Evolutionary conservation across 2,888 invertebrate genomes (phyloP).

Genomic region (Microctonus hyperodae): DNA sequence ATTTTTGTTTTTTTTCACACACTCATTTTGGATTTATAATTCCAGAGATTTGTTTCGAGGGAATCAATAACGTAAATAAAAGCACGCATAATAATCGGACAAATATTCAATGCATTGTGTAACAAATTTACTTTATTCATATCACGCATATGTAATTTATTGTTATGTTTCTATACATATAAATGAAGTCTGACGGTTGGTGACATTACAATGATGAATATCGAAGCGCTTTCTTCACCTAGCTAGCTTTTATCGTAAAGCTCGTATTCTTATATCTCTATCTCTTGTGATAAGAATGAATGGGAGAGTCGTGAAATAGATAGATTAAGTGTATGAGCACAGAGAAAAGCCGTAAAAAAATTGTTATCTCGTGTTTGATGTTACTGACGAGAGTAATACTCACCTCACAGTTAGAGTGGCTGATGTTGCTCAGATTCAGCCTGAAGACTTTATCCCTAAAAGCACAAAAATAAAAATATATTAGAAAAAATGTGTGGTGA

Average conservation of each 20-base stretch:
- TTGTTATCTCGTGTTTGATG: slow-evolving; percentile 34
- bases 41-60: slow-evolving; percentile 16
- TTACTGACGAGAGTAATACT: slow-evolving; percentile 57
- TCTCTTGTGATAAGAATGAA: slow-evolving; percentile 15
- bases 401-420: slow-evolving; percentile 84
- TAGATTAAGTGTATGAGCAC: not conserved
- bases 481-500: slow-evolving; percentile 16
- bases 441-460: slow-evolving; percentile 84
- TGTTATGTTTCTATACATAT: slow-evolving; percentile 11
- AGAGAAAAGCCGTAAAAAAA: slow-evolving; percentile 34
- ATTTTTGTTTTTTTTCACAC: slow-evolving; percentile 37
- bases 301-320: slow-evolving; percentile 9
- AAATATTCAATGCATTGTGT: not conserved
- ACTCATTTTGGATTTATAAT: slow-evolving; percentile 52
- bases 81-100: not conserved
- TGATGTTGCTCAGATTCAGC: slow-evolving; percentile 86
- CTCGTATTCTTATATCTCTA: slow-evolving; percentile 1
- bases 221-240: slow-evolving; percentile 4
- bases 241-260: slow-evolving; percentile 4
- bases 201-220: slow-evolving; percentile 18
- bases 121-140: not conserved
- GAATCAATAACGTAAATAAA: not conserved
- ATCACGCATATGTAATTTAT: not conserved
- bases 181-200: not conserved
- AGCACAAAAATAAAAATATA: slow-evolving; percentile 61